A percentile compares a stretch with the other conserved stretches of the same genome.
These are phyloP conservation scores for Drosophila koepferae DNA, from an alignment of 2,888 invertebrate species.

Conservation along the genomic window DNA sequence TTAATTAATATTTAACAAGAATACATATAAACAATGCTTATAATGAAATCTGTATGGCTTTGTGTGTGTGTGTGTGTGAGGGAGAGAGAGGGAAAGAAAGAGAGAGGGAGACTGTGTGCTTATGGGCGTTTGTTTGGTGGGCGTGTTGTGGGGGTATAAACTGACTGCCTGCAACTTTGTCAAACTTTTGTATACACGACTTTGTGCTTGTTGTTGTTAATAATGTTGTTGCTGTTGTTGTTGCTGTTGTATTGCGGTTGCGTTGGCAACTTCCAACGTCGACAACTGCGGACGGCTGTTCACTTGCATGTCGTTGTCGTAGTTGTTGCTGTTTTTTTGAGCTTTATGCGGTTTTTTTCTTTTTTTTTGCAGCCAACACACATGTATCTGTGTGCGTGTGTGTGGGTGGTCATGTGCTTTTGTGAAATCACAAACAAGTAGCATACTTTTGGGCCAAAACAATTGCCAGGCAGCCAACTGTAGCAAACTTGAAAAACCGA, in stretches of 20 bases:
- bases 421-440: slow-evolving; percentile 70
- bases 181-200: slow-evolving; percentile 59
- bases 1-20: slow-evolving; percentile 83
- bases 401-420: slow-evolving; percentile 23
- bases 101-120: slow-evolving; percentile 12
- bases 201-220: slow-evolving; percentile 32
- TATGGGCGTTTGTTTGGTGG: slow-evolving; percentile 18
- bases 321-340: slow-evolving; percentile 30
- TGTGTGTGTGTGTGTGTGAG: slow-evolving; percentile 12
- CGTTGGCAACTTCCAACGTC: slow-evolving; percentile 53
- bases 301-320: slow-evolving; percentile 64
- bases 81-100: slow-evolving; percentile 8
- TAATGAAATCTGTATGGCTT: slow-evolving; percentile 58
- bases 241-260: slow-evolving; percentile 50
- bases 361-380: slow-evolving; percentile 31
- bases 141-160: slow-evolving; percentile 37
- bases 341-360: slow-evolving; percentile 65
- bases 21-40: slow-evolving; percentile 67
- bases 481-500: slow-evolving; percentile 45
- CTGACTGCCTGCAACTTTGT: slow-evolving; percentile 60
- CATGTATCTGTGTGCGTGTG: neutral
- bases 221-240: slow-evolving; percentile 33
- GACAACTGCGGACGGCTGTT: slow-evolving; percentile 60
- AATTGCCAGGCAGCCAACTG: slow-evolving; percentile 69
- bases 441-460: slow-evolving; percentile 75